phyloP scores from a whole-genome alignment of 2,797 vertebrate genomes.

The Acipenser oxyrinchus region DNA sequence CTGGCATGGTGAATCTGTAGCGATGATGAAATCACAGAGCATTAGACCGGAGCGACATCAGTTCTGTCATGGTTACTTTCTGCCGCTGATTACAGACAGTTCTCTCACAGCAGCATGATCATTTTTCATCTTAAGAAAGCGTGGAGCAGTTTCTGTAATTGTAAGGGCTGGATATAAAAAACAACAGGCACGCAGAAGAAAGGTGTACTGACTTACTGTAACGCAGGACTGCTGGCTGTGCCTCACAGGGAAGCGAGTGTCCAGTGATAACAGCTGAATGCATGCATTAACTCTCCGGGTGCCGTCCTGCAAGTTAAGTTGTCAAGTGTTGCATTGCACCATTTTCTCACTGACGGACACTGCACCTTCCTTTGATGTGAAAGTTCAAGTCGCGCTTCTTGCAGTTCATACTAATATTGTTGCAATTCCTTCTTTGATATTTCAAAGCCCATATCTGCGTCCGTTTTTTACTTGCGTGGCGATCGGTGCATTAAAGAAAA shows the following conservation, averaged over 20 bases:
- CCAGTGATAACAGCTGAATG: neutral
- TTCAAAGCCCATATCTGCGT: no score
- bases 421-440: no score
- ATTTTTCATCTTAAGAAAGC: neutral
- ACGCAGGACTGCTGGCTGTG: neutral
- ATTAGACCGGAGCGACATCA: neutral
- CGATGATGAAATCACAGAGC: neutral
- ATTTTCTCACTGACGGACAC: slow-evolving; percentile 29
- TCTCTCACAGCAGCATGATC: neutral
- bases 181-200: neutral
- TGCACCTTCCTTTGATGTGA: no score
- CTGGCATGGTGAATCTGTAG: slow-evolving; percentile 10
- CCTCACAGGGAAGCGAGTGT: neutral
- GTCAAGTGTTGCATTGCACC: slow-evolving; percentile 54
- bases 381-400: no score
- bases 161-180: neutral
- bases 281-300: neutral
- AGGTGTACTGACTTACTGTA: slow-evolving; percentile 1
- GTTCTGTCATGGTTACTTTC: slow-evolving; percentile 12
- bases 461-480: no score
- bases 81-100: slow-evolving; percentile 4
- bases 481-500: no score
- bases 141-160: neutral
- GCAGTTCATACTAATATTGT: no score
- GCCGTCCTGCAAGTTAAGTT: neutral